A percentile compares a stretch with the other conserved stretches of the same genome.
phyloP scores from a whole-genome alignment of 2,113 vertebrate species.

The Tachysurus vachellii region DNA sequence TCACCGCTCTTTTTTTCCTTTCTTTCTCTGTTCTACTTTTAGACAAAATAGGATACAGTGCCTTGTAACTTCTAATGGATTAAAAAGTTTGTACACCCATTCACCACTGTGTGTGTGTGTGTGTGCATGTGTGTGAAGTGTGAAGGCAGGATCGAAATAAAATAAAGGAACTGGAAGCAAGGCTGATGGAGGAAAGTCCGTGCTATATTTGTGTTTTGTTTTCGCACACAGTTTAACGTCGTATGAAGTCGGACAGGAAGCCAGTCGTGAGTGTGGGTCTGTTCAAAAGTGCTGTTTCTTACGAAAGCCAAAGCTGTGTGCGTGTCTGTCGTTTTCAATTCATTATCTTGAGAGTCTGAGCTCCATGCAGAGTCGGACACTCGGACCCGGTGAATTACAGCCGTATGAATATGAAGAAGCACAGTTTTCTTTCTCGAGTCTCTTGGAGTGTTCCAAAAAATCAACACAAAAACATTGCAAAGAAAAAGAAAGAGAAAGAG shows the following conservation, averaged over 20 bases:
- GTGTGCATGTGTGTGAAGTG: too few relatives aligned
- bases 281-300: not conserved
- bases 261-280: not conserved
- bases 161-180: constrained; percentile 15
- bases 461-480: not conserved
- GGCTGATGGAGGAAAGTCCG: constrained; percentile 14
- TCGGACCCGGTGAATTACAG: not conserved
- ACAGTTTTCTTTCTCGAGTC: not conserved
- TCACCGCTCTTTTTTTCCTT: not conserved
- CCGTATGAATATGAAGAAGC: constrained; percentile 10
- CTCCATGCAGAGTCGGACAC: not conserved
- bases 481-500: not conserved
- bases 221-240: constrained; percentile 1
- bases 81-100: not conserved
- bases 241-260: constrained; percentile 12
- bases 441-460: not conserved
- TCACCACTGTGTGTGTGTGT: too few relatives aligned
- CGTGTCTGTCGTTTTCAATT: not conserved
- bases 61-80: not conserved
- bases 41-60: not conserved
- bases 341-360: not conserved
- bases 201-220: constrained; percentile 19
- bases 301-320: not conserved
- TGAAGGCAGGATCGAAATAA: not conserved
- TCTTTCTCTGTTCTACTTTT: too few relatives aligned